Base-by-base conservation (phyloP, 2,888 invertebrate species). In the Diogma glabrata region DNA sequence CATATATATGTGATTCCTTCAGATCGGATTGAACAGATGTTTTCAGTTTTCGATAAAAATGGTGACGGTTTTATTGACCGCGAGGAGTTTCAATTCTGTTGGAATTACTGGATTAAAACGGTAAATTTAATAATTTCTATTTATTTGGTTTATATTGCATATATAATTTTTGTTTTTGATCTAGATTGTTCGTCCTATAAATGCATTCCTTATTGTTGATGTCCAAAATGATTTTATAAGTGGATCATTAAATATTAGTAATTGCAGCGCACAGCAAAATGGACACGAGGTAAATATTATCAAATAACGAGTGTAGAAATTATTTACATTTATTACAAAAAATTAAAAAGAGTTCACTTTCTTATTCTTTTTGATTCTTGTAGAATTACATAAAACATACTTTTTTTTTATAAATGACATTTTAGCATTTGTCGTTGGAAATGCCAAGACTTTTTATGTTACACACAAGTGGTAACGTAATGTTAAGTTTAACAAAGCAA, bases 221-320 rank as follows among this genome's bases (percentile, higher is more conserved):
- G 94, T 96, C 23, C 96, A 97, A 75, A 96, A 97, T 71, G 96
- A 97, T 73, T 97, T 97, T 72, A 93, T 97, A 65, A 82, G 85
- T 51, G 96, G 96, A 40, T 88, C 92, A 7, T 77, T 97, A 60
- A 87, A 93, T 68, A 87, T 97, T 64, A 88, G 87, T 71, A 84
- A 91, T 64, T 93, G 93, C 70, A 87, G 89, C 54, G 93, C 94
- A 16, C 87, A 88, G 63, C 91, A 93, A 57, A 87, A 91, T 62
- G 92, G 90, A 57, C 78, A 81, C 51, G 91, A 91, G n/a, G n/a
- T n/a, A n/a, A n/a, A n/a, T n/a, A n/a, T n/a, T n/a, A 78, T 84
- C 82, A 60, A 72, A 72, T 67, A 49, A 30, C 30, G n/a, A 17
- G 12, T n/a, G 4, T 26, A n/a, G n/a, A 17, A 16, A 23, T 38